A percentile compares a stretch with the other conserved stretches of the same genome.
phyloP scores from a whole-genome alignment of 2,113 vertebrate species.

The Silurus glanis region DNA sequence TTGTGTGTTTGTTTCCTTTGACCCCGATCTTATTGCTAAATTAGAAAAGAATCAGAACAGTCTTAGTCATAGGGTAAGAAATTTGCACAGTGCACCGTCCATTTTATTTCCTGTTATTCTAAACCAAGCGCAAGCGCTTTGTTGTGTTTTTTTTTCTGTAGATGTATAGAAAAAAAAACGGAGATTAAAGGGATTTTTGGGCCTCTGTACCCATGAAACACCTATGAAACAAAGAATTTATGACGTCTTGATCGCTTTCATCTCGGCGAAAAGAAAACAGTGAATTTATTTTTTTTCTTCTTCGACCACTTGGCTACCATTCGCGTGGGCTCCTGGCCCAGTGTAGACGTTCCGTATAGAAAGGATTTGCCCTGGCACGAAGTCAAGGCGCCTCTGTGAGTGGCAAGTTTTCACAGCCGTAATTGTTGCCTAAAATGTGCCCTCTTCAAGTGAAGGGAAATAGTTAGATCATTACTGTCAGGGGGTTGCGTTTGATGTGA shows the following conservation, averaged over 20 bases:
- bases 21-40: slow-evolving; percentile 20
- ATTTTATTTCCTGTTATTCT: slow-evolving; percentile 42
- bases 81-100: not conserved
- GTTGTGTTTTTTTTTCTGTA: slow-evolving; percentile 22
- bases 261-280: slow-evolving; percentile 80
- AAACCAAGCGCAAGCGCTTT: slow-evolving; percentile 26
- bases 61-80: slow-evolving; percentile 1
- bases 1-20: slow-evolving; percentile 36
- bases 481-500: slow-evolving; percentile 70
- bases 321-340: slow-evolving; percentile 72
- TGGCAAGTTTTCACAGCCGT: slow-evolving; percentile 76
- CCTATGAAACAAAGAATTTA: slow-evolving; percentile 78
- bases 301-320: slow-evolving; percentile 77
- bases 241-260: slow-evolving; percentile 78
- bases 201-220: slow-evolving; percentile 62
- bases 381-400: slow-evolving; percentile 77
- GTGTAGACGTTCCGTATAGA: slow-evolving; percentile 82
- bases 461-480: slow-evolving; percentile 69
- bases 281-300: slow-evolving; percentile 83
- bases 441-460: slow-evolving; percentile 67
- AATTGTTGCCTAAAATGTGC: slow-evolving; percentile 75
- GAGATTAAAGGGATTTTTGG: slow-evolving; percentile 49
- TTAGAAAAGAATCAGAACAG: not conserved
- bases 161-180: slow-evolving; percentile 36
- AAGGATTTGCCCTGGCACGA: slow-evolving; percentile 75